A percentile compares a stretch with the other conserved stretches of the same genome.
Evolutionary conservation across 2,113 vertebrate genomes (phyloP).

Genomic region (Vireo altiloquus): DNA sequence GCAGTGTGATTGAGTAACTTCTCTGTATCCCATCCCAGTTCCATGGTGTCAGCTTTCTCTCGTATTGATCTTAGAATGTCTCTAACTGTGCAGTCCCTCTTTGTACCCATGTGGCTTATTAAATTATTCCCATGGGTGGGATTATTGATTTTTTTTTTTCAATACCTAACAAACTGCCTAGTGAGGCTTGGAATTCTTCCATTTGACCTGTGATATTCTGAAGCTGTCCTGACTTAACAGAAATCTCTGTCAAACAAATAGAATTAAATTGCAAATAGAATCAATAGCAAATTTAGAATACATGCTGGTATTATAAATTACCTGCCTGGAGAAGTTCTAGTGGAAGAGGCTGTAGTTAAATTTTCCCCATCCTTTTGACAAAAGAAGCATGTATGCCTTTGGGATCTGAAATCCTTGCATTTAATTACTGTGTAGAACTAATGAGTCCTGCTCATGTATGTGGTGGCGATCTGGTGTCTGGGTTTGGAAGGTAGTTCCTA

Average conservation of each 20-base stretch:
- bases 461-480: not conserved
- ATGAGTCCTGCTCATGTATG: not conserved
- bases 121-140: not conserved
- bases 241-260: not conserved
- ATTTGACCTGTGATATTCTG: rapidly evolving
- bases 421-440: not conserved
- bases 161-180: not conserved
- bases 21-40: not conserved
- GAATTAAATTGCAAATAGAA: too few relatives aligned
- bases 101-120: not conserved
- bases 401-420: not conserved
- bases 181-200: not conserved
- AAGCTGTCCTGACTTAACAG: not conserved
- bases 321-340: not conserved
- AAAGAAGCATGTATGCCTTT: not conserved
- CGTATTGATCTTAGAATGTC: not conserved
- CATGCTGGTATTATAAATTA: not conserved
- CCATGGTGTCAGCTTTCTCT: not conserved
- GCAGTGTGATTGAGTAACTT: not conserved
- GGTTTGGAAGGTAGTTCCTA: not conserved
- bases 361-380: not conserved
- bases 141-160: not conserved
- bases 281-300: not conserved
- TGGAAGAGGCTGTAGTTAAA: not conserved
- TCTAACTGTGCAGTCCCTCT: not conserved